A percentile compares a stretch with the other conserved stretches of the same genome.
These are phyloP conservation scores for Zaprionus capensis DNA, from an alignment of 1,140 invertebrate species.

Conservation along the genomic window DNA sequence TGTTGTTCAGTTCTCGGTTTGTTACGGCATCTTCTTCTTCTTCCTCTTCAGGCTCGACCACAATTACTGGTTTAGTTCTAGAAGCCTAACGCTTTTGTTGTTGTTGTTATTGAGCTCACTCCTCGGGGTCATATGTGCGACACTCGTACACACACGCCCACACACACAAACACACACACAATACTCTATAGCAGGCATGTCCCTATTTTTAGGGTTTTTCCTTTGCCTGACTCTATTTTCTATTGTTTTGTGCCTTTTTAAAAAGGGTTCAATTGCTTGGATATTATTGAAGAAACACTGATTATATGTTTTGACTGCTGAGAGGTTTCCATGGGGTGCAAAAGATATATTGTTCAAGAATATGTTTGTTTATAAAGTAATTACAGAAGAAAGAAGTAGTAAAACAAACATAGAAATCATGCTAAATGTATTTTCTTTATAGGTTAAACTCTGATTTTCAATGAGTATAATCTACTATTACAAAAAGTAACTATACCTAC, in stretches of 20 bases:
- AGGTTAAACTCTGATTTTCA: not conserved
- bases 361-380: not conserved
- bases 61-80: slow-evolving; percentile 53
- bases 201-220: slow-evolving; percentile 11
- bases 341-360: not conserved
- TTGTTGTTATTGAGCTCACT: slow-evolving; percentile 8
- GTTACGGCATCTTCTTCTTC: slow-evolving; percentile 52
- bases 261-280: slow-evolving; percentile 32
- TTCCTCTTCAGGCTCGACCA: slow-evolving; percentile 42
- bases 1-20: slow-evolving; percentile 34
- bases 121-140: slow-evolving; percentile 21
- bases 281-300: slow-evolving; percentile 42
- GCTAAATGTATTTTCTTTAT: too few species aligned
- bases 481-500: too few species aligned
- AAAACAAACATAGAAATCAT: too few species aligned
- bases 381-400: too few species aligned
- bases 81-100: slow-evolving; percentile 70
- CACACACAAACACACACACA: slow-evolving; percentile 26
- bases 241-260: slow-evolving; percentile 36
- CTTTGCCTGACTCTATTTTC: slow-evolving; percentile 31
- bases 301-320: slow-evolving; percentile 42
- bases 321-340: not conserved
- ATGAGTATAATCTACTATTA: not conserved
- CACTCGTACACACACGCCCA: slow-evolving; percentile 40
- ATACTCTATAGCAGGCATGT: slow-evolving; percentile 35